A percentile compares a stretch with the other conserved stretches of the same genome.
These are phyloP conservation scores for Lasioglossum oenotherae DNA, from an alignment of 2,888 invertebrate genomes.

Conservation along the genomic window DNA sequence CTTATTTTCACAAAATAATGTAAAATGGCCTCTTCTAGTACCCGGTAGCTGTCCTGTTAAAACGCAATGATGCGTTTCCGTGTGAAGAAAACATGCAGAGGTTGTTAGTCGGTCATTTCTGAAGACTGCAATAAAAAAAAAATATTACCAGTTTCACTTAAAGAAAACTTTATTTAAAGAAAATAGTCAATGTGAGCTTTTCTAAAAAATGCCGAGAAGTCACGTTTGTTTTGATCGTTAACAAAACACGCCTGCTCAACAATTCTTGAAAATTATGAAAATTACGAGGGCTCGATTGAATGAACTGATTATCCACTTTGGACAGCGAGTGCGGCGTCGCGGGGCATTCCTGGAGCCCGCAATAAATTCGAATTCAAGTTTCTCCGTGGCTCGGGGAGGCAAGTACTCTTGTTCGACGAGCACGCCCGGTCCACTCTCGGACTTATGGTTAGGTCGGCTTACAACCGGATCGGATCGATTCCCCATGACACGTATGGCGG, in stretches of 20 bases:
- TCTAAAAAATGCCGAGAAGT: neutral
- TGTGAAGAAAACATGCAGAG: neutral
- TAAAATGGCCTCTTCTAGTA: neutral
- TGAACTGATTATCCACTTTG: neutral
- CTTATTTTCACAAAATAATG: neutral
- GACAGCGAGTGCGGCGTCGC: neutral
- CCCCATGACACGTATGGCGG: constrained; percentile 74
- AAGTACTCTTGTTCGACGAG: constrained; percentile 67
- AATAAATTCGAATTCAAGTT: constrained; percentile 43
- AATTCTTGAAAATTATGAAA: neutral
- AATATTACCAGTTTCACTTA: neutral
- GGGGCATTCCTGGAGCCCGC: neutral
- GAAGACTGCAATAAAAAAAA: neutral
- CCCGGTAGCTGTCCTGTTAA: too few species aligned
- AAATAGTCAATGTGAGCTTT: neutral
- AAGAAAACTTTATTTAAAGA: neutral
- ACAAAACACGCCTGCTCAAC: neutral
- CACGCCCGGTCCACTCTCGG: constrained; percentile 63
- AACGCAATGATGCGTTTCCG: neutral
- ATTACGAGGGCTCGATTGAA: neutral
- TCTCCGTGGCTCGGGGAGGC: constrained; percentile 24
- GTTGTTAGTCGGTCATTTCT: neutral
- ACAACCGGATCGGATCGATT: constrained; percentile 79
- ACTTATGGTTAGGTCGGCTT: constrained; percentile 72
- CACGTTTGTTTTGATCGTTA: too few species aligned